phyloP scores from a whole-genome alignment of 2,113 vertebrate species.

The Prunella himalayana region DNA sequence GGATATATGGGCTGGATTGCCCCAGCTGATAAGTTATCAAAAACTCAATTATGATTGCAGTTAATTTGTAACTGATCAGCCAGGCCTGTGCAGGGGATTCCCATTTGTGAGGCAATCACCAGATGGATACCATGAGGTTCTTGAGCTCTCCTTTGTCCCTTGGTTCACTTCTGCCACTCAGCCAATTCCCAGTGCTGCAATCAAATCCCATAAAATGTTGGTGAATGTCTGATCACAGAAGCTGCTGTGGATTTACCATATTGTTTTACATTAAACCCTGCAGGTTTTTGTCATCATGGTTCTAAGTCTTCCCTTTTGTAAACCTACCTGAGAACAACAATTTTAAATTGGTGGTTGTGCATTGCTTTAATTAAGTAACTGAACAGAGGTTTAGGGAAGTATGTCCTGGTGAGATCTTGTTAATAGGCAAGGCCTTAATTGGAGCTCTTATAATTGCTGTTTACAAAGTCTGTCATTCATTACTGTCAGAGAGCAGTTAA shows the following conservation, averaged over 20 bases:
- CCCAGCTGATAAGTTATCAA: background rate
- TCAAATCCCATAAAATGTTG: background rate
- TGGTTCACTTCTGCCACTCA: background rate
- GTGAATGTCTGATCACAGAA: background rate
- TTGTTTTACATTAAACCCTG: background rate
- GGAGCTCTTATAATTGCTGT: slow-evolving; percentile 16
- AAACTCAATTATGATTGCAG: background rate
- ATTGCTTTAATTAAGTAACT: background rate
- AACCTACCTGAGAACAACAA: background rate
- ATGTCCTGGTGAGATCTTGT: background rate
- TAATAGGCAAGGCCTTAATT: background rate
- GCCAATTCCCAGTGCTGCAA: background rate
- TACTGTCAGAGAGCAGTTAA: background rate
- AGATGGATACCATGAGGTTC: rapidly evolving
- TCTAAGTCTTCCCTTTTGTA: background rate
- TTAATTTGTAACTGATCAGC: background rate
- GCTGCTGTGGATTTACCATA: background rate
- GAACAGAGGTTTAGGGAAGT: background rate
- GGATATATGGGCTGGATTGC: background rate
- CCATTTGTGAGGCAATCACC: background rate
- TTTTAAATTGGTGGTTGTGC: background rate
- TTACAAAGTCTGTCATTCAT: slow-evolving; percentile 2
- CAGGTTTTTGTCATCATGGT: background rate
- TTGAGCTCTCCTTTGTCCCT: background rate
- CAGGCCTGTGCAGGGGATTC: background rate